Percentiles rank a stretch among this genome's conserved stretches.
Evolutionary conservation across 1,140 invertebrate species (phyloP).

Genomic region (Eciton burchellii): DNA sequence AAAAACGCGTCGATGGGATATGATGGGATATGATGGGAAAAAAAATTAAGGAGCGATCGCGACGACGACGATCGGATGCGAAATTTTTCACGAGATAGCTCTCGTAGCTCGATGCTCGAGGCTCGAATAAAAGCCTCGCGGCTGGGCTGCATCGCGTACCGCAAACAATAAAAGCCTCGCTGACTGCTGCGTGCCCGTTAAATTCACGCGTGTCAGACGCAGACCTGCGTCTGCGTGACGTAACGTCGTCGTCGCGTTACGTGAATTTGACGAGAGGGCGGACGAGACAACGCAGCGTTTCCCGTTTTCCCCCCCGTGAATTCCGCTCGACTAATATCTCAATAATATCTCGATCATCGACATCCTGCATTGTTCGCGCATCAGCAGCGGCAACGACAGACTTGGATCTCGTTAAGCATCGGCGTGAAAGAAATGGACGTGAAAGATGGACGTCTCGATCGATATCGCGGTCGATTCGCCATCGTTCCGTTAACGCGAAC

Average conservation of each 20-base stretch:
- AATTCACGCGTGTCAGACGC: conserved; percentile 82
- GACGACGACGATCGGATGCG: not conserved
- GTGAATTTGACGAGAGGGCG: conserved; percentile 78
- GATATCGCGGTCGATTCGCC: too few species aligned
- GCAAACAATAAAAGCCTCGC: conserved; percentile 79
- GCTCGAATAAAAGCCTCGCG: conserved; percentile 8
- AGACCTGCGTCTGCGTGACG: conserved; percentile 77
- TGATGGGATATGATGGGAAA: too few species aligned
- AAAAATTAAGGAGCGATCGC: not conserved
- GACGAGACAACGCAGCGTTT: conserved; percentile 50
- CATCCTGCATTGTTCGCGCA: conserved; percentile 28
- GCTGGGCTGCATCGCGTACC: conserved; percentile 37
- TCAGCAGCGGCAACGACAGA: too few species aligned
- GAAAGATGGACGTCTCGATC: too few species aligned
- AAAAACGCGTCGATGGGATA: too few species aligned
- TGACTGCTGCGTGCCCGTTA: conserved; percentile 80
- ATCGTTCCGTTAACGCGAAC: too few species aligned
- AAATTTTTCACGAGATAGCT: conserved; percentile 5
- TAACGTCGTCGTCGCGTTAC: conserved; percentile 81
- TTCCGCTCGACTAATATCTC: conserved; percentile 67
- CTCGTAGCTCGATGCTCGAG: not conserved
- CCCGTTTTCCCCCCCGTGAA: conserved; percentile 62
- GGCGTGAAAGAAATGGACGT: too few species aligned
- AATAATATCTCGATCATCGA: conserved; percentile 64
- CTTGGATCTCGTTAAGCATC: too few species aligned